A percentile compares a stretch with the other conserved stretches of the same genome.
Conservation (phyloP, 2,888 invertebrate genomes). For the Eupithecia vulgata region DNA sequence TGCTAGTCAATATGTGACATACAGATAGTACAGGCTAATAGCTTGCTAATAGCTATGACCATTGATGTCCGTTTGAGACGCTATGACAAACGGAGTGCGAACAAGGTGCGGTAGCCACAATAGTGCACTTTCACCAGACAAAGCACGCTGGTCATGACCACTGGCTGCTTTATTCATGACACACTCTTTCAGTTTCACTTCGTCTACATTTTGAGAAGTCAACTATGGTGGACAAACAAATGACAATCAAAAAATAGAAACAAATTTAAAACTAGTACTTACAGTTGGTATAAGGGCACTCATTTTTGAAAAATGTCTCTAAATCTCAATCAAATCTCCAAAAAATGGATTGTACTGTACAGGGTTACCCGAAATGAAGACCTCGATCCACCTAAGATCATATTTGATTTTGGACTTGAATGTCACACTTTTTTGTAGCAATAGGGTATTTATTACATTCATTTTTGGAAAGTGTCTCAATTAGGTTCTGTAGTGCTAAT, state of each 20-base stretch:
- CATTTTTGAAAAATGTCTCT: too few relatives aligned
- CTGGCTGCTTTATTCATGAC: constrained; percentile 29
- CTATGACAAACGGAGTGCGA: not conserved
- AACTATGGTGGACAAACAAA: not conserved
- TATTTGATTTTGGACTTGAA: too few relatives aligned
- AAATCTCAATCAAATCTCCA: too few relatives aligned
- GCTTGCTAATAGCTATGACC: not conserved
- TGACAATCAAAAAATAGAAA: too few relatives aligned
- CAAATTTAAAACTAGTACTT: too few relatives aligned
- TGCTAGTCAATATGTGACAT: not conserved
- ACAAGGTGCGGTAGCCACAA: constrained; percentile 13
- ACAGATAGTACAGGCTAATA: not conserved
- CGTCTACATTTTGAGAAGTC: not conserved
- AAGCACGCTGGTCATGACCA: constrained; percentile 25
- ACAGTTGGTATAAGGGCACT: too few relatives aligned
- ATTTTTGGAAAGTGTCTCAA: too few relatives aligned
- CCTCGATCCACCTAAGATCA: too few relatives aligned
- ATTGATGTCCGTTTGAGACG: not conserved
- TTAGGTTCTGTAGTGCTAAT: too few relatives aligned
- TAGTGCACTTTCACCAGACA: constrained; percentile 29
- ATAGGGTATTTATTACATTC: too few relatives aligned
- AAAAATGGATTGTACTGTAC: constrained; percentile 15
- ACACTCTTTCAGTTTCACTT: constrained; percentile 31
- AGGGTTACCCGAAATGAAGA: not conserved
- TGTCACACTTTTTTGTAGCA: too few relatives aligned